Evolutionary conservation across 2,797 vertebrate species (phyloP).

Genomic region (Periophthalmus magnuspinnatus): DNA sequence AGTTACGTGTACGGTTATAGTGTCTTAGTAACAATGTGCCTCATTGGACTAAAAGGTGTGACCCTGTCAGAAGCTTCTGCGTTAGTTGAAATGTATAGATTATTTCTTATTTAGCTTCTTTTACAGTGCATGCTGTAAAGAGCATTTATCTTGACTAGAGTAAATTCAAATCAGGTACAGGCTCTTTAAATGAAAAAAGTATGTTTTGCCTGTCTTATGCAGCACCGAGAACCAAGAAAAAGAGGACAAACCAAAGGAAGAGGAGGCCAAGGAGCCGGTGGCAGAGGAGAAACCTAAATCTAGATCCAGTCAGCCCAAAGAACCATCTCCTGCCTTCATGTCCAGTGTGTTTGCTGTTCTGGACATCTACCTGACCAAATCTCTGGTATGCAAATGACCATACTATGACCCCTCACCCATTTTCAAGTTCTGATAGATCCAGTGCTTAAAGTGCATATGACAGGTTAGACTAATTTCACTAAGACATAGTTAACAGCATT

Average conservation of each 20-base stretch:
- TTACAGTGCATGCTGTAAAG: no score
- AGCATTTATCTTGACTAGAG: no score
- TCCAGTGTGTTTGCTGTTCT: conserved; percentile 87
- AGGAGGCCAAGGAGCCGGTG: conserved; percentile 75
- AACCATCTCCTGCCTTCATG: conserved; percentile 86
- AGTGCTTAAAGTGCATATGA: no score
- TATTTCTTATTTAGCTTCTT: no score
- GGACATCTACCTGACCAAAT: conserved; percentile 88
- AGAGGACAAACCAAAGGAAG: conserved; percentile 86
- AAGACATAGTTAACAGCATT: no score
- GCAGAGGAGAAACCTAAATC: conserved; percentile 79
- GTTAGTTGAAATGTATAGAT: no score
- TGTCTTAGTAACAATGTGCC: no score
- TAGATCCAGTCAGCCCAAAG: conserved; percentile 78
- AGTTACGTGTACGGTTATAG: no score
- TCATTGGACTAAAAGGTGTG: no score
- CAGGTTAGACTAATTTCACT: no score
- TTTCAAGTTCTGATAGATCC: background rate
- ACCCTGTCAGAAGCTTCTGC: no score
- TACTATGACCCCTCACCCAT: background rate
- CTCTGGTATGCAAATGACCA: conserved; percentile 79
- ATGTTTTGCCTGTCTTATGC: conserved; percentile 10
- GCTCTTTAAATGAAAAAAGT: background rate
- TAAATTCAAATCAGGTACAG: no score
- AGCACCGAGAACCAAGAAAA: conserved; percentile 95